Percentiles rank a stretch among this genome's conserved stretches.
phyloP scores from a whole-genome alignment of 2,797 vertebrate genomes.

The Apogon hyalosoma region DNA sequence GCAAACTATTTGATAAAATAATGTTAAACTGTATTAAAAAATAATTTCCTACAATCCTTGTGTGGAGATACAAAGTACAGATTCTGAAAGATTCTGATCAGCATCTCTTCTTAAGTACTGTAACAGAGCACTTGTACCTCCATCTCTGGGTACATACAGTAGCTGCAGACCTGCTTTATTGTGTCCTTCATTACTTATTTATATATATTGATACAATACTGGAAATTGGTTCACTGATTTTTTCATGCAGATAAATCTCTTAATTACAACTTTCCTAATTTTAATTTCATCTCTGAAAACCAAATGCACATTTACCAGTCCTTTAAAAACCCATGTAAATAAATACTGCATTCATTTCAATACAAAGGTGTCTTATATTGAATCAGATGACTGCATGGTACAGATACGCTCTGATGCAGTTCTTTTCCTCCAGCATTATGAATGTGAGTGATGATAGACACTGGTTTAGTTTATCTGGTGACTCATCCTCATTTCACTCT shows the following conservation, averaged over 20 bases:
- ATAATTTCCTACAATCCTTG: too few species aligned
- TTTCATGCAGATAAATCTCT: constrained; percentile 3
- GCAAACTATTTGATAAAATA: too few species aligned
- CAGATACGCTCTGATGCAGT: constrained; percentile 48
- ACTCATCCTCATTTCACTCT: constrained; percentile 10
- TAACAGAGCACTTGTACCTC: too few species aligned
- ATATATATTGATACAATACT: background rate
- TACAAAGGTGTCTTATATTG: constrained; percentile 3
- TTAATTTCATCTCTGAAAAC: background rate
- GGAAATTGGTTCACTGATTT: background rate
- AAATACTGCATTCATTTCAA: constrained; percentile 14
- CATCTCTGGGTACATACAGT: too few species aligned
- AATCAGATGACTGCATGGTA: constrained; percentile 17
- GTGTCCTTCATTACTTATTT: background rate
- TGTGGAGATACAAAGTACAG: too few species aligned
- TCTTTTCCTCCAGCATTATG: constrained; percentile 53
- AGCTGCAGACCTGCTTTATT: background rate
- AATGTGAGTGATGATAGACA: constrained; percentile 55
- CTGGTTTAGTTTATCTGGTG: constrained; percentile 9
- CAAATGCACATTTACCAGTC: constrained; percentile 19
- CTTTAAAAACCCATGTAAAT: background rate
- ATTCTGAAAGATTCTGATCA: too few species aligned
- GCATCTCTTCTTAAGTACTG: too few species aligned
- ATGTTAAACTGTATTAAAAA: too few species aligned
- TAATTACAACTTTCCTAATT: background rate